Conservation (phyloP, 2,797 vertebrate genomes). For the Rachycentron canadum region DNA sequence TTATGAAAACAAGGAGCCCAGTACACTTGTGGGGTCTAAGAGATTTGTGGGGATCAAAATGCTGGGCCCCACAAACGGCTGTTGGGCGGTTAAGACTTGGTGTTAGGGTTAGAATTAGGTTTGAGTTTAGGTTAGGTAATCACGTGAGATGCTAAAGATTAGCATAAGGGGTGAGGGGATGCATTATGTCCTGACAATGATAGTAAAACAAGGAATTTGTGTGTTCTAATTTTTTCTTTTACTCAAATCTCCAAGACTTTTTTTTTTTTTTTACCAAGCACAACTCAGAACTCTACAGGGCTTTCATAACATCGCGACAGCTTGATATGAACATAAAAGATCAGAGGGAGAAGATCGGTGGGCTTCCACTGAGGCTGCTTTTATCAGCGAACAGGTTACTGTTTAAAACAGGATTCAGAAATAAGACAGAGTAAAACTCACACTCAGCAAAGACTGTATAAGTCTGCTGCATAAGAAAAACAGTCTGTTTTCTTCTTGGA, state of each 20-base stretch:
- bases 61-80: background rate
- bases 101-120: background rate
- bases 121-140: background rate
- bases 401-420: conserved; percentile 15
- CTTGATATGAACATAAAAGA: conserved; percentile 40
- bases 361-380: background rate
- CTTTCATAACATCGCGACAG: conserved; percentile 18
- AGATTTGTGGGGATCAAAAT: too few relatives aligned
- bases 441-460: conserved; percentile 6
- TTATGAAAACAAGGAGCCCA: too few relatives aligned
- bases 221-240: background rate
- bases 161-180: too few relatives aligned
- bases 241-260: background rate
- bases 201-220: background rate
- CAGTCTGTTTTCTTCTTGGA: background rate
- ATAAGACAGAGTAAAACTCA: background rate
- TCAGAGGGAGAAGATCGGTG: conserved; percentile 22
- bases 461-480: conserved; percentile 14
- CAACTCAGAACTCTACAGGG: background rate
- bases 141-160: too few relatives aligned
- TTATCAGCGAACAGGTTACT: background rate
- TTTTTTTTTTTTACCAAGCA: background rate
- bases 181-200: too few relatives aligned
- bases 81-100: background rate
- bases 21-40: too few relatives aligned